phyloP scores from a whole-genome alignment of 37 sponge, comb jelly and placozoan species.

The Cladorhizidae sp. region DNA sequence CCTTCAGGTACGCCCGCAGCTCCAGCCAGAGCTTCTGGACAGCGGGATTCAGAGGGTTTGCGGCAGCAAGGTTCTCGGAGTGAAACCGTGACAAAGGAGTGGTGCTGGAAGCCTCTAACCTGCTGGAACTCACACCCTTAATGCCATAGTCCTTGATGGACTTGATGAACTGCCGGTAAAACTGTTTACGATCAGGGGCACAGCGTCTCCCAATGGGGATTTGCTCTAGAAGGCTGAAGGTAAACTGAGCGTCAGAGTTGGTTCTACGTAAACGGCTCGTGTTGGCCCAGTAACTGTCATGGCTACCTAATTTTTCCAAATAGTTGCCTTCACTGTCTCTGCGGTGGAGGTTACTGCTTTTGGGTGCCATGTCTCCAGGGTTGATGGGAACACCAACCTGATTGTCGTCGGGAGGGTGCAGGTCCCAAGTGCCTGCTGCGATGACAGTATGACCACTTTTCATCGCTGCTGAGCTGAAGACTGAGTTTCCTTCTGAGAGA shows the following conservation, averaged over 20 bases:
- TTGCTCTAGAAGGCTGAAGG: not conserved
- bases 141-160: slow-evolving; percentile 32
- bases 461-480: not conserved
- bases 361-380: too few species aligned
- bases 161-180: slow-evolving; percentile 40
- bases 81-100: slow-evolving; percentile 27
- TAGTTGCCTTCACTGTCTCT: too few species aligned
- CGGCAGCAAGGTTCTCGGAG: slow-evolving; percentile 54
- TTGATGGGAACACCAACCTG: too few species aligned
- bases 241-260: slow-evolving; percentile 7
- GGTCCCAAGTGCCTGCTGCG: not conserved
- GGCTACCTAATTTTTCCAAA: too few species aligned
- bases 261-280: not conserved
- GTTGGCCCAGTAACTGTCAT: too few species aligned
- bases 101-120: not conserved
- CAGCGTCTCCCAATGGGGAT: slow-evolving; percentile 3
- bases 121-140: not conserved
- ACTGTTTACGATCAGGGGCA: slow-evolving; percentile 57
- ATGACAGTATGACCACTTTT: too few species aligned
- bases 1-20: slow-evolving; percentile 33
- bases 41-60: slow-evolving; percentile 27
- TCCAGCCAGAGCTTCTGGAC: slow-evolving; percentile 52
- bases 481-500: not conserved
- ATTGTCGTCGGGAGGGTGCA: not conserved
- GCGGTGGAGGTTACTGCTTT: too few species aligned